Conservation (phyloP, 2,797 vertebrate genomes). For the Etheostoma perlongum region DNA sequence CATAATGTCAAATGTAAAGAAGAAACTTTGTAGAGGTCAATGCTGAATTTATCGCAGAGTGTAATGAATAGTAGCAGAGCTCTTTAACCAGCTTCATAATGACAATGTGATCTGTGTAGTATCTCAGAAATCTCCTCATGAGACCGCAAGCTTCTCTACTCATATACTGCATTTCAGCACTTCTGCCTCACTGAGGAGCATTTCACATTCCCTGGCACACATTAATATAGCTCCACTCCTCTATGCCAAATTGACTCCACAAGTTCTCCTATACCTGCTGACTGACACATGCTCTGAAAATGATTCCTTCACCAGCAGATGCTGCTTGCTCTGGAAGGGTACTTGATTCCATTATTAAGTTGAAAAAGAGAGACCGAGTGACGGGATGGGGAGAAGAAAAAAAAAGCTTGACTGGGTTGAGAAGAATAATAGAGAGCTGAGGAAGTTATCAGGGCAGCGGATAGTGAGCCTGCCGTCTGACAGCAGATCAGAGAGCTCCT, state of each 20-base stretch:
- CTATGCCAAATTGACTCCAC: constrained; percentile 85
- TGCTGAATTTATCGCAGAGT: constrained; percentile 27
- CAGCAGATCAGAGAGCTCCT: constrained; percentile 83
- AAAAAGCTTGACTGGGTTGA: constrained; percentile 62
- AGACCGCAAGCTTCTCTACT: constrained; percentile 72
- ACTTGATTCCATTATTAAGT: constrained; percentile 83
- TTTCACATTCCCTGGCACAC: constrained; percentile 84
- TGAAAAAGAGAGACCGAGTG: constrained; percentile 77
- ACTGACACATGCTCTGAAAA: constrained; percentile 79
- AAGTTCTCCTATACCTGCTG: constrained; percentile 77
- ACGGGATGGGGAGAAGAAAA: constrained; percentile 42
- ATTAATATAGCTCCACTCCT: constrained; percentile 80
- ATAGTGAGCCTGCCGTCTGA: constrained; percentile 77
- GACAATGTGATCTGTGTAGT: constrained; percentile 46
- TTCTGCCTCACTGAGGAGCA: constrained; percentile 77
- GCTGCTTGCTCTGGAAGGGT: constrained; percentile 76
- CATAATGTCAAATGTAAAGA: constrained; percentile 38
- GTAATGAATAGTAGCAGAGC: constrained; percentile 44
- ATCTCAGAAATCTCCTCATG: constrained; percentile 62
- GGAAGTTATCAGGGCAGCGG: constrained; percentile 81
- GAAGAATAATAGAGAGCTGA: constrained; percentile 77
- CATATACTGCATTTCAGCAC: constrained; percentile 79
- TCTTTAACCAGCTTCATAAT: constrained; percentile 52
- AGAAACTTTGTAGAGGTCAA: constrained; percentile 23
- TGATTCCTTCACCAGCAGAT: constrained; percentile 71